phyloP scores from a whole-genome alignment of 2,888 invertebrate genomes.

The Heteropelma amictum region DNA sequence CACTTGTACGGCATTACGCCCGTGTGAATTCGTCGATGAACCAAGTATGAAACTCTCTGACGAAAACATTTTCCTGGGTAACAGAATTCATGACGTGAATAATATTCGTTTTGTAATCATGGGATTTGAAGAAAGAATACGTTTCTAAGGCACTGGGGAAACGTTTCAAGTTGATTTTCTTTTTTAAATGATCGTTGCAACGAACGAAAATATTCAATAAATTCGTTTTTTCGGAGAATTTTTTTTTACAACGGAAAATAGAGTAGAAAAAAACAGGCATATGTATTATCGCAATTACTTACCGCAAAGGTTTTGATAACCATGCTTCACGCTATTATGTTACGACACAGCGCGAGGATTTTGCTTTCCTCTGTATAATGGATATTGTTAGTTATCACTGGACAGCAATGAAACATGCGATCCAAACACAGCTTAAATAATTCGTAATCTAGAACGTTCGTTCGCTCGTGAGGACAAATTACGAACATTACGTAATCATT shows the following conservation, averaged over 20 bases:
- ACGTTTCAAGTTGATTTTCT: too few relatives aligned
- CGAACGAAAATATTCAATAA: too few relatives aligned
- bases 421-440: background rate
- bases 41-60: conserved; percentile 91
- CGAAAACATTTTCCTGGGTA: conserved; percentile 89
- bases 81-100: too few relatives aligned
- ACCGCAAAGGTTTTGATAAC: conserved; percentile 47
- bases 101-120: background rate
- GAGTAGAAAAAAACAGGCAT: background rate
- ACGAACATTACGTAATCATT: too few relatives aligned
- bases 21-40: conserved; percentile 90
- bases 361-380: conserved; percentile 32
- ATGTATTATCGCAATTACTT: conserved; percentile 26
- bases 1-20: conserved; percentile 93
- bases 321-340: conserved; percentile 56
- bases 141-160: background rate
- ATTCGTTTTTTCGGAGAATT: too few relatives aligned
- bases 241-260: too few relatives aligned
- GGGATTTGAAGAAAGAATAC: background rate
- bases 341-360: conserved; percentile 38
- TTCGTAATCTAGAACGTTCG: too few relatives aligned
- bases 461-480: background rate
- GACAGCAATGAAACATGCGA: conserved; percentile 52
- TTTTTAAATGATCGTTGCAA: too few relatives aligned
- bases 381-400: conserved; percentile 54